A percentile compares a stretch with the other conserved stretches of the same genome.
phyloP scores from a whole-genome alignment of 2,888 invertebrate species.

The Tinea semifulvella region DNA sequence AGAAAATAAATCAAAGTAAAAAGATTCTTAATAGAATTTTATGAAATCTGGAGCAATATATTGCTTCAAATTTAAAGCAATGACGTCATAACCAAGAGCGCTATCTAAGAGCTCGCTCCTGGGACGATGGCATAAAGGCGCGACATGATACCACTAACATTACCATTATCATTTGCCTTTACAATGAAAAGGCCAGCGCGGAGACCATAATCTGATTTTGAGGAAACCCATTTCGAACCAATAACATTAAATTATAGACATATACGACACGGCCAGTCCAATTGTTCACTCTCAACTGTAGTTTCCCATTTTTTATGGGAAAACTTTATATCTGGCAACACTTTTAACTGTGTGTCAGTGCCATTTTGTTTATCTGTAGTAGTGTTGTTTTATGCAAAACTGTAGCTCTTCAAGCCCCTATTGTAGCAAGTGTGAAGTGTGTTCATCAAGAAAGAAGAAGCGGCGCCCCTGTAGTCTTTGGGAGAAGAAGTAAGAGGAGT shows the following conservation, averaged over 20 bases:
- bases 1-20: not conserved
- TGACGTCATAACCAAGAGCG: slow-evolving; percentile 2
- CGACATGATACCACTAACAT: slow-evolving; percentile 53
- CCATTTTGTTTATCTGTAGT: too few relatives aligned
- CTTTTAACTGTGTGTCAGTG: too few relatives aligned
- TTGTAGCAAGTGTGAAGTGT: too few relatives aligned
- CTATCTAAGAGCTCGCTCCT: slow-evolving; percentile 2
- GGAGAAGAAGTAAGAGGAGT: too few relatives aligned
- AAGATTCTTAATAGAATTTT: not conserved
- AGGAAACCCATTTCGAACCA: slow-evolving; percentile 46
- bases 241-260: slow-evolving; percentile 57
- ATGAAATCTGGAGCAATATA: not conserved
- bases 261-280: too few relatives aligned
- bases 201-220: slow-evolving; percentile 36
- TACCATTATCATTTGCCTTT: slow-evolving; percentile 58
- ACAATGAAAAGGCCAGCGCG: slow-evolving; percentile 49
- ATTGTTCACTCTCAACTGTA: too few relatives aligned
- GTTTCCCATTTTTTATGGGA: too few relatives aligned
- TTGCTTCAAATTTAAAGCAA: not conserved
- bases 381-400: too few relatives aligned
- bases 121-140: slow-evolving; percentile 31
- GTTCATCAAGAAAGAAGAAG: too few relatives aligned
- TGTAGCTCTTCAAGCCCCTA: too few relatives aligned
- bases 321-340: too few relatives aligned
- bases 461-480: too few relatives aligned